A percentile compares a stretch with the other conserved stretches of the same genome.
These are phyloP conservation scores for Alouatta palliata DNA, from an alignment of 2,113 vertebrate species.

Conservation along the genomic window DNA sequence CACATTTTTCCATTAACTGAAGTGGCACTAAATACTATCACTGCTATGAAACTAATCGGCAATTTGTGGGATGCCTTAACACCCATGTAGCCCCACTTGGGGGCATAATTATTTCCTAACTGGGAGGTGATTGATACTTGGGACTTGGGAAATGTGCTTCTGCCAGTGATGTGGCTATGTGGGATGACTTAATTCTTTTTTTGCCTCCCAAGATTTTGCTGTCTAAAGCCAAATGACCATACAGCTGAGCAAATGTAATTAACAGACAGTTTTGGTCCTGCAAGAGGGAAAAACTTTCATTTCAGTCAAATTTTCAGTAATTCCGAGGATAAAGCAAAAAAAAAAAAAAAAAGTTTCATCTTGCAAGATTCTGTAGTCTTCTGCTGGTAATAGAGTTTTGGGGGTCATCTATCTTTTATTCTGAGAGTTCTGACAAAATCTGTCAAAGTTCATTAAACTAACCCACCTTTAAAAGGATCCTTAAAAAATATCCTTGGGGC, in stretches of 20 bases:
- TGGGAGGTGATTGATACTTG: constrained; percentile 54
- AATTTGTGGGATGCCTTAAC: constrained; percentile 49
- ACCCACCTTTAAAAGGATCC: neutral
- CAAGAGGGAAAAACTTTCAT: neutral
- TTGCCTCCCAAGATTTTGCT: neutral
- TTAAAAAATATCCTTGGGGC: neutral
- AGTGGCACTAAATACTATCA: constrained; percentile 59
- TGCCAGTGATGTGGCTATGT: neutral
- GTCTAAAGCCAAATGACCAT: neutral
- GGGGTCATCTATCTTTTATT: neutral
- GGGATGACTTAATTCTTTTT: neutral
- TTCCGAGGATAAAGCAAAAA: neutral
- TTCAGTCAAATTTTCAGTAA: neutral
- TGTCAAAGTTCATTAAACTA: neutral
- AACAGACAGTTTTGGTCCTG: neutral
- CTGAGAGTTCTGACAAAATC: neutral
- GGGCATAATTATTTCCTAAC: constrained; percentile 64
- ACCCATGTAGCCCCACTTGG: constrained; percentile 37
- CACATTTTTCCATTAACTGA: constrained; percentile 63
- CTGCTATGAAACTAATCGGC: constrained; percentile 62
- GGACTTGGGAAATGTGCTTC: constrained; percentile 43
- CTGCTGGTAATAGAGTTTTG: neutral
- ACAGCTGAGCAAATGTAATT: neutral
- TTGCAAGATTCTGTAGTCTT: neutral
- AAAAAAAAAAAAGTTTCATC: neutral